Evolutionary conservation across 2,113 vertebrate genomes (phyloP), one percentile per base, ranked within the genome.

Genomic region (Charina bottae): DNA sequence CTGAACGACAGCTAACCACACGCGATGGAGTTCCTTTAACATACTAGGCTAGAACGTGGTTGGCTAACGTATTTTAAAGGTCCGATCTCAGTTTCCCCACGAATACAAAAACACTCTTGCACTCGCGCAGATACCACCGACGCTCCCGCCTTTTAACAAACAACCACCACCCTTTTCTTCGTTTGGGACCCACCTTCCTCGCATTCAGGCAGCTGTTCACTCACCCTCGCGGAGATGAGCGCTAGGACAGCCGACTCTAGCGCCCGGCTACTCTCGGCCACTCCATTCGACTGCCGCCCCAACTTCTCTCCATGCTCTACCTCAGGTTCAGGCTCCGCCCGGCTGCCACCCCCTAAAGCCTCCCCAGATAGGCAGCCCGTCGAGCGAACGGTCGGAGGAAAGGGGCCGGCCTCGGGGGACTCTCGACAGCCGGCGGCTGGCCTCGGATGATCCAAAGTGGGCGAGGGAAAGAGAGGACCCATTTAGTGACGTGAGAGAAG

Each of bases 321-420:
- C 42, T 56, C 89, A 86, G 4, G 13, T 0, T 1, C 72, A 56
- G 15, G 56, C 78, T 33, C 12, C 90, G 93, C 92, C 94, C 92
- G 85, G 60, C 54, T 54, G 53, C 59, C 55, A 1, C 26, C 49
- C 54, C 87, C 12, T n/a, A 68, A 54, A 92, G 42, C 26, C 86
- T 87, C 90, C 90, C 92, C 85, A 53, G 55, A 49, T 6, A 11
- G 10, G 9, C 84, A 17, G 33, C 5, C 6, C 4, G 13, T 68
- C 13, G 54, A 28, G 23, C 23, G 19, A 23, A 37, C 1, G 28
- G 72, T 11, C 13, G 2, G 26, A 5, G 55, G 85, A 56, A 54
- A 55, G 68, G 92, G 92, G 85, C 62, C 84, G 11, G 12, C 6
- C n/a, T 60, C 21, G 28, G 90, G 91, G 83, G 54, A 26, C 53